These are phyloP conservation scores for Imbricaverruca yamaguchii DNA, from an alignment of 2,888 invertebrate species.

Conservation along the genomic window DNA sequence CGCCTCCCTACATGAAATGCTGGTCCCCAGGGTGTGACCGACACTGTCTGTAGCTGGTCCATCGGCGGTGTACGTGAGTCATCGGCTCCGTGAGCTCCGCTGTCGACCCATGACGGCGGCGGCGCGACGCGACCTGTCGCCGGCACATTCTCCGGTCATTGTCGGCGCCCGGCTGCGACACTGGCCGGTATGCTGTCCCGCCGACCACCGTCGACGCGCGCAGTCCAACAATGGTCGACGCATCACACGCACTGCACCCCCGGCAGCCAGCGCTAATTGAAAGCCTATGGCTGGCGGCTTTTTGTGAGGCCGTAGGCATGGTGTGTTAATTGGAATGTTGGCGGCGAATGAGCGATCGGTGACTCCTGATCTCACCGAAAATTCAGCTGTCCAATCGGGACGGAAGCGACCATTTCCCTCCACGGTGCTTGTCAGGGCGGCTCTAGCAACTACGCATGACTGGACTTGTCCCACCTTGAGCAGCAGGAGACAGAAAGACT, in stretches of 20 bases:
- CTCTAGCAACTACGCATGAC: not conserved
- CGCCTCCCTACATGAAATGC: no score
- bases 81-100: not conserved
- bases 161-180: no score
- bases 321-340: conserved; percentile 12
- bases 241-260: not conserved
- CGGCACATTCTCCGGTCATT: not conserved
- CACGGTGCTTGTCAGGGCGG: not conserved
- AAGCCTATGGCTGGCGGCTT: not conserved
- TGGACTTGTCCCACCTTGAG: no score
- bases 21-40: no score
- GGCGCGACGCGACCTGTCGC: not conserved
- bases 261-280: not conserved
- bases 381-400: not conserved
- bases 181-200: no score
- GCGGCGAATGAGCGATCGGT: not conserved
- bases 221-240: not conserved
- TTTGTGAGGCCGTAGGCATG: not conserved
- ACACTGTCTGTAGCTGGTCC: no score
- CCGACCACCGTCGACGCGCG: no score
- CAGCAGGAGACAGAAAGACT: no score
- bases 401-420: not conserved
- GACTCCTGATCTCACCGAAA: not conserved
- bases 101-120: not conserved
- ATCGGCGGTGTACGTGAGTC: not conserved